Conservation (phyloP, 2,888 invertebrate species). For the Tenthredo amoena region DNA sequence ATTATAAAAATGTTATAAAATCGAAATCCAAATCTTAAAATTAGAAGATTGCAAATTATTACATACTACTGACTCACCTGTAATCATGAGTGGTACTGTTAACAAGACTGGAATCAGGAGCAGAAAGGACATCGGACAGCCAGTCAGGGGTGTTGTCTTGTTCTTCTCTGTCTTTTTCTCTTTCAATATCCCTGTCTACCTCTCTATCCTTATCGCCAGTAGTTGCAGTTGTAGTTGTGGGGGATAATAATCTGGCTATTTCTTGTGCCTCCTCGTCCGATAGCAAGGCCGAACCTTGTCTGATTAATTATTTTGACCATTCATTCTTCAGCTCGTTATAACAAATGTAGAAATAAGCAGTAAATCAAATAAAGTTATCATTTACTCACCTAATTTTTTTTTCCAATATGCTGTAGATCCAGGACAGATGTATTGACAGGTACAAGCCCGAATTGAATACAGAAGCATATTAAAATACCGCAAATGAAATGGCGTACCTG, state of each 20-base stretch:
- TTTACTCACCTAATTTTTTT: conserved; percentile 89
- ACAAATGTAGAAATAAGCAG: conserved; percentile 33
- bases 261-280: conserved; percentile 95
- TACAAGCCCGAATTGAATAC: conserved; percentile 60
- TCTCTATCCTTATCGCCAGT: conserved; percentile 71
- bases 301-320: conserved; percentile 74
- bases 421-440: conserved; percentile 79
- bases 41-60: conserved; percentile 60
- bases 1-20: conserved; percentile 32
- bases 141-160: conserved; percentile 79
- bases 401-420: conserved; percentile 88
- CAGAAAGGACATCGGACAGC: conserved; percentile 82
- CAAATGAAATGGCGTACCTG: conserved; percentile 29
- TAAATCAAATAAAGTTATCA: conserved; percentile 51
- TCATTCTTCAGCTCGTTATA: conserved; percentile 52
- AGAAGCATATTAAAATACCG: conserved; percentile 53
- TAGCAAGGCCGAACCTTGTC: conserved; percentile 87
- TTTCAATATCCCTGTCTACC: conserved; percentile 80
- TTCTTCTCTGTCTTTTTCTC: conserved; percentile 77
- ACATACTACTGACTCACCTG: conserved; percentile 68
- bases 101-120: conserved; percentile 77
- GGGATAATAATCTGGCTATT: conserved; percentile 89
- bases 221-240: conserved; percentile 70
- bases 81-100: conserved; percentile 76
- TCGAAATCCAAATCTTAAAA: conserved; percentile 58